These are phyloP conservation scores for Drosophila jambulina DNA, from an alignment of 1,140 invertebrate species.

Conservation along the genomic window DNA sequence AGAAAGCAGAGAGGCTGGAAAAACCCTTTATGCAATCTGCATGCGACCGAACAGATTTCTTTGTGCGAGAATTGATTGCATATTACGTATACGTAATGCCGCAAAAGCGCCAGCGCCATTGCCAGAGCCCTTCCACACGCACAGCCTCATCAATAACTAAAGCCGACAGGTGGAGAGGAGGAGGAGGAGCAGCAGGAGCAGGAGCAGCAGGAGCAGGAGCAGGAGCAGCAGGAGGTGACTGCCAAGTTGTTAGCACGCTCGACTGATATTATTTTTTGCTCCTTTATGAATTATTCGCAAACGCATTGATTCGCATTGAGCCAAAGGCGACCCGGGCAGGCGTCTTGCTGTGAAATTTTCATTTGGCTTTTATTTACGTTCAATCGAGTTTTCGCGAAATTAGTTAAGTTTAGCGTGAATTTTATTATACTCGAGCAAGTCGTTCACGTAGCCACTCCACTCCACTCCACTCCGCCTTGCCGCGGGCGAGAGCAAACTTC, in stretches of 20 bases:
- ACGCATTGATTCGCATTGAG: slow-evolving; percentile 50
- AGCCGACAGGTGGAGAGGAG: slow-evolving; percentile 22
- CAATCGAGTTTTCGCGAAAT: slow-evolving; percentile 66
- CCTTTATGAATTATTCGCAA: slow-evolving; percentile 61
- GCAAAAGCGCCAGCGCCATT: slow-evolving; percentile 21
- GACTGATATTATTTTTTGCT: slow-evolving; percentile 57
- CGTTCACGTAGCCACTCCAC: slow-evolving; percentile 11
- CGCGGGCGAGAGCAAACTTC: slow-evolving; percentile 46
- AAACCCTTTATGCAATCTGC: slow-evolving; percentile 43
- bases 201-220: neutral
- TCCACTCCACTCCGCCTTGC: neutral
- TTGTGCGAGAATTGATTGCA: slow-evolving; percentile 47
- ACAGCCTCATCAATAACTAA: slow-evolving; percentile 48
- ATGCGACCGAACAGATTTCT: slow-evolving; percentile 40
- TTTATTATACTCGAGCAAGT: slow-evolving; percentile 41
- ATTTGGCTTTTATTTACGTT: slow-evolving; percentile 65
- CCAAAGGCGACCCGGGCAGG: slow-evolving; percentile 25
- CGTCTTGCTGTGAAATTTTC: slow-evolving; percentile 58
- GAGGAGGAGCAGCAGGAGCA: neutral
- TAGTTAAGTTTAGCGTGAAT: slow-evolving; percentile 67
- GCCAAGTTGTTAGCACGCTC: slow-evolving; percentile 54
- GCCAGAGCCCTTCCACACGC: slow-evolving; percentile 11
- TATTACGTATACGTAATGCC: slow-evolving; percentile 49
- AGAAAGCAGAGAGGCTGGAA: slow-evolving; percentile 17
- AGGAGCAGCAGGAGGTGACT: slow-evolving; percentile 7